Conservation (phyloP, 2,113 vertebrate genomes). For the Erpornis zantholeuca region DNA sequence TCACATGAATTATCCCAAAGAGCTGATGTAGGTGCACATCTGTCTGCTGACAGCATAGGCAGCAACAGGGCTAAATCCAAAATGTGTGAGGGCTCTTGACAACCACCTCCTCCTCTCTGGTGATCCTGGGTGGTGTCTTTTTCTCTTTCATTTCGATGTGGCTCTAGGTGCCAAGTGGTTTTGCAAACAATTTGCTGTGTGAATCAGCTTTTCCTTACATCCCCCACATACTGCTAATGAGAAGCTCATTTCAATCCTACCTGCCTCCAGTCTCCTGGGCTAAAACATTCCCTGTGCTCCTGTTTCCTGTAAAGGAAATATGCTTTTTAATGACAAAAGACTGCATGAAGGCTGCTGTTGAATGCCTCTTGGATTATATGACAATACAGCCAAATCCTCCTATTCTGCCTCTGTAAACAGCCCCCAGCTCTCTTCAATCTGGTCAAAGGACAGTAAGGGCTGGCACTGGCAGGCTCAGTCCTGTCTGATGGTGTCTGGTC, state of each 20-base stretch:
- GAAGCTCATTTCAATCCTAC: not conserved
- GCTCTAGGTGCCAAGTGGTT: not conserved
- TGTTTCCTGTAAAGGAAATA: not conserved
- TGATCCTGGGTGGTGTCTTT: not conserved
- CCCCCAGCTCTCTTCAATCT: not conserved
- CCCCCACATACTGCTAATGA: not conserved
- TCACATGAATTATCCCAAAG: not conserved
- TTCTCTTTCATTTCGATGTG: not conserved
- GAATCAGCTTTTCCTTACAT: not conserved
- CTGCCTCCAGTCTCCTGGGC: not conserved
- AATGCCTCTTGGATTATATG: not conserved
- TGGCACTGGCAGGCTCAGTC: not conserved
- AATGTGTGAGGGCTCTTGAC: not conserved
- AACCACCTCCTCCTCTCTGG: not conserved
- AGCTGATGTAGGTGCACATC: not conserved
- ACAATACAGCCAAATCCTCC: not conserved
- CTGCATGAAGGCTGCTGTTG: not conserved
- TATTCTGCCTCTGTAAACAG: not conserved
- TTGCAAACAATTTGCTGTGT: not conserved
- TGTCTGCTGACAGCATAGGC: not conserved
- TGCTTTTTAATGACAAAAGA: not conserved
- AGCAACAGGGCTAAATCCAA: not conserved
- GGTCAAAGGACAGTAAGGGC: not conserved
- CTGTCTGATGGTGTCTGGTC: not conserved
- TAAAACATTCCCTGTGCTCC: not conserved